A percentile compares a stretch with the other conserved stretches of the same genome.
These are phyloP conservation scores for Achroia grisella DNA, from an alignment of 1,140 invertebrate species.

Conservation along the genomic window DNA sequence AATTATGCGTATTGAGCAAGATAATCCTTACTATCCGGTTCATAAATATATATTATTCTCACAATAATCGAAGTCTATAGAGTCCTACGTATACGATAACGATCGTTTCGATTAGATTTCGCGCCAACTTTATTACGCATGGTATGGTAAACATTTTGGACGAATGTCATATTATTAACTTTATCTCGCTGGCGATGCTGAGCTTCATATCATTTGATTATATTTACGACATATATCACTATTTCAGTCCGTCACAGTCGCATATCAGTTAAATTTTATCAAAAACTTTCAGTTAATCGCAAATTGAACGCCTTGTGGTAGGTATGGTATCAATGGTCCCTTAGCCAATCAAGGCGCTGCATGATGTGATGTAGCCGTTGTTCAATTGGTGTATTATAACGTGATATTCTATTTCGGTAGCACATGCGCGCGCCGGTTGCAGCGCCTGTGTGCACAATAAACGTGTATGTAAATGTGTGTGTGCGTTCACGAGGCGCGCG, in stretches of 20 bases:
- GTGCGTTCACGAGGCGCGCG: slow-evolving; percentile 59
- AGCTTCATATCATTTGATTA: slow-evolving; percentile 1
- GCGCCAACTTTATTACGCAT: slow-evolving; percentile 20
- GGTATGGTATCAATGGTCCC: slow-evolving; percentile 59
- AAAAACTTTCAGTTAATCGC: slow-evolving; percentile 69
- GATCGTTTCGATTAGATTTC: slow-evolving; percentile 16
- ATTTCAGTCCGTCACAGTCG: slow-evolving; percentile 42
- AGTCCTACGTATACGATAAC: slow-evolving; percentile 9
- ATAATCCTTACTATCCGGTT: too few species aligned
- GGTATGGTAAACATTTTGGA: slow-evolving; percentile 1
- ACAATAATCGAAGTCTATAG: background rate
- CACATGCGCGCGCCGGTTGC: slow-evolving; percentile 45
- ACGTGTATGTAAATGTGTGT: slow-evolving; percentile 35
- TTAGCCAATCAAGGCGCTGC: slow-evolving; percentile 35
- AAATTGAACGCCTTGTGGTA: slow-evolving; percentile 58
- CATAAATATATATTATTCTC: too few species aligned
- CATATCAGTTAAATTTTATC: slow-evolving; percentile 65
- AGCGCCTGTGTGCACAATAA: slow-evolving; percentile 38
- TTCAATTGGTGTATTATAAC: slow-evolving; percentile 47
- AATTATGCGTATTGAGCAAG: too few species aligned
- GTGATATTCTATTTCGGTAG: slow-evolving; percentile 56
- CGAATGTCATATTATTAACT: too few species aligned
- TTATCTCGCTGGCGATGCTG: slow-evolving; percentile 12
- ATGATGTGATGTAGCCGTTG: slow-evolving; percentile 36
- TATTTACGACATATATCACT: slow-evolving; percentile 15